phyloP scores from a whole-genome alignment of 2,888 invertebrate species.

The Epinotia brunnichana region DNA sequence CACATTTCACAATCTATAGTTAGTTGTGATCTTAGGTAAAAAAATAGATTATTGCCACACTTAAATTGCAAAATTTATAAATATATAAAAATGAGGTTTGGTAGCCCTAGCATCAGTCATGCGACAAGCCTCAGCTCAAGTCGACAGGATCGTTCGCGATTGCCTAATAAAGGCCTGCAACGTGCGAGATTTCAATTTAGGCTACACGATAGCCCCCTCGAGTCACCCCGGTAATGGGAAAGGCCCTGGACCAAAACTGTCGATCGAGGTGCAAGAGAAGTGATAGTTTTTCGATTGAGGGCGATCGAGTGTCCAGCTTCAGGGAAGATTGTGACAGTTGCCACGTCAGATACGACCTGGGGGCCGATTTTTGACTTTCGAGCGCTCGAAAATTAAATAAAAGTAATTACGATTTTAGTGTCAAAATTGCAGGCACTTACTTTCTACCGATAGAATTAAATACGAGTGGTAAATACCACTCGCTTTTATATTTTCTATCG shows the following conservation, averaged over 20 bases:
- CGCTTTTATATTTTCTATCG: too few relatives aligned
- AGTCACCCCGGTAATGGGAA: slow-evolving; percentile 23
- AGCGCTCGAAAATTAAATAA: too few relatives aligned
- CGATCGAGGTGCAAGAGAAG: slow-evolving; percentile 3
- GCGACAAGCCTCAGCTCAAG: slow-evolving; percentile 53
- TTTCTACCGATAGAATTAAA: too few relatives aligned
- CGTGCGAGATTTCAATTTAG: slow-evolving; percentile 72
- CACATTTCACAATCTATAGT: too few relatives aligned
- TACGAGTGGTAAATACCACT: too few relatives aligned
- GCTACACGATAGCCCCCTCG: slow-evolving; percentile 47
- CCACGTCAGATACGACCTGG: too few relatives aligned
- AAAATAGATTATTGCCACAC: too few relatives aligned
- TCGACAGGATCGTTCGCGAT: slow-evolving; percentile 63
- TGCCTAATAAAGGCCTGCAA: slow-evolving; percentile 67
- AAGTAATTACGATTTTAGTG: too few relatives aligned
- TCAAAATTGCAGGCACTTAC: too few relatives aligned
- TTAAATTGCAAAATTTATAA: neutral
- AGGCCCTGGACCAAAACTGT: slow-evolving; percentile 1
- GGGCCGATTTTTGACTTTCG: too few relatives aligned
- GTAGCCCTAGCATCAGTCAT: slow-evolving; percentile 22
- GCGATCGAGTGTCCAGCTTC: neutral
- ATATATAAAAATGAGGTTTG: neutral
- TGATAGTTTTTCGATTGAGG: slow-evolving; percentile 15
- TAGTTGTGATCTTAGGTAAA: too few relatives aligned
- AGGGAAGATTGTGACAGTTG: too few relatives aligned